Evolutionary conservation across 2,888 invertebrate genomes (phyloP).

Genomic region (Platerodrilus igneus): DNA sequence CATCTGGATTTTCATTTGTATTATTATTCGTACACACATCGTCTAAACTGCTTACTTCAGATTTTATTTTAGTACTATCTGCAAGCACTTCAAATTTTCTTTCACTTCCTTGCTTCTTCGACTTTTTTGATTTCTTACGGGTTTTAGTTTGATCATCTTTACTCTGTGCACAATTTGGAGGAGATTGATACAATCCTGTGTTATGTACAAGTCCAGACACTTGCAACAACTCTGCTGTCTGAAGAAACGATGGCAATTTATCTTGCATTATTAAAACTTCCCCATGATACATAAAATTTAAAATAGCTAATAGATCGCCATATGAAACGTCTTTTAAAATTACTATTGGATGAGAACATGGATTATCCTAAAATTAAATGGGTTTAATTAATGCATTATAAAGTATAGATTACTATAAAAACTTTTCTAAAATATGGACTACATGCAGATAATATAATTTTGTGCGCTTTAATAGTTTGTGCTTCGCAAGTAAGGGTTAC

Average conservation of each 20-base stretch:
- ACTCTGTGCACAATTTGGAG: constrained; percentile 7
- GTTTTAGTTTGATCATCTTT: constrained; percentile 7
- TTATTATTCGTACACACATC: constrained; percentile 27
- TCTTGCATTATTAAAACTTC: constrained; percentile 67
- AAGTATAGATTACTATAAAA: constrained; percentile 55
- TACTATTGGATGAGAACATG: constrained; percentile 69
- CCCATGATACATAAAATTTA: constrained; percentile 70
- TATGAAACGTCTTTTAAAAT: constrained; percentile 66
- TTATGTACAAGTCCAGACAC: constrained; percentile 58
- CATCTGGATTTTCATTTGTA: constrained; percentile 36
- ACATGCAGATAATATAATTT: constrained; percentile 70
- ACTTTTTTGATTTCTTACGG: neutral
- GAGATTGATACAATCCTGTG: constrained; percentile 13
- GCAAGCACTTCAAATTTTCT: constrained; percentile 5
- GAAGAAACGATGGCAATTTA: constrained; percentile 60
- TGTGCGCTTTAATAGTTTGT: constrained; percentile 67
- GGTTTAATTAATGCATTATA: constrained; percentile 1
- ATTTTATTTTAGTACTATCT: constrained; percentile 31
- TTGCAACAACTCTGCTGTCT: constrained; percentile 64
- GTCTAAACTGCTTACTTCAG: no score
- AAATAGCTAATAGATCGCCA: constrained; percentile 61
- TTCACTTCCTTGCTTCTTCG: neutral
- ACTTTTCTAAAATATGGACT: constrained; percentile 71
- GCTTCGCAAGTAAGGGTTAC: constrained; percentile 71
- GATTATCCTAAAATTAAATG: constrained; percentile 57